Evolutionary conservation across 1,140 invertebrate species (phyloP).

Genomic region (Psilanteris sp.): DNA sequence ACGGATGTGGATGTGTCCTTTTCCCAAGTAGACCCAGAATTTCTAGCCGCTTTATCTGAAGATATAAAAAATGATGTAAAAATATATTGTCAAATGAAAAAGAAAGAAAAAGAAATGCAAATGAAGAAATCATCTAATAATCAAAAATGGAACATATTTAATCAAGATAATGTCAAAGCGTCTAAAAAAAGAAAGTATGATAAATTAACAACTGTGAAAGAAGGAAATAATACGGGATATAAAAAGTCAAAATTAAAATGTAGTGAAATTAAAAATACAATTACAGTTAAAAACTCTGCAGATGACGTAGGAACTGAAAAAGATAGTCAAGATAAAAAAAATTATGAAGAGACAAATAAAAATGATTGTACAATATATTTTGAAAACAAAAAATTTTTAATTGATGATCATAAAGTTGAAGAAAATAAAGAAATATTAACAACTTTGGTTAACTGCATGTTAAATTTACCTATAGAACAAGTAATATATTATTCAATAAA

Average conservation of each 20-base stretch:
- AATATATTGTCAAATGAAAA: constrained; percentile 79
- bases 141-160: constrained; percentile 53
- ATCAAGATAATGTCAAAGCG: constrained; percentile 43
- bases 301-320: neutral
- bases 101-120: constrained; percentile 71
- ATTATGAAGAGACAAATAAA: constrained; percentile 12
- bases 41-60: constrained; percentile 80
- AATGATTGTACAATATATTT: constrained; percentile 16
- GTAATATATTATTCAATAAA: constrained; percentile 68
- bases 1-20: constrained; percentile 67
- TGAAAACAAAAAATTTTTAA: constrained; percentile 60
- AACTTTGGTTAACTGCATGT: constrained; percentile 72
- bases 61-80: constrained; percentile 79
- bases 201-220: constrained; percentile 16
- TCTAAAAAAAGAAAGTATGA: constrained; percentile 46
- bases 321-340: neutral
- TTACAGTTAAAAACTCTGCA: neutral
- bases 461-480: constrained; percentile 72
- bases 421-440: constrained; percentile 71
- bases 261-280: constrained; percentile 1
- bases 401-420: constrained; percentile 56
- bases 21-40: constrained; percentile 78
- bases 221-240: neutral
- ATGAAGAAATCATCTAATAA: constrained; percentile 36
- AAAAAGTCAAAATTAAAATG: constrained; percentile 31